Conservation (phyloP, 1,140 invertebrate genomes). For the Euwallacea similis region DNA sequence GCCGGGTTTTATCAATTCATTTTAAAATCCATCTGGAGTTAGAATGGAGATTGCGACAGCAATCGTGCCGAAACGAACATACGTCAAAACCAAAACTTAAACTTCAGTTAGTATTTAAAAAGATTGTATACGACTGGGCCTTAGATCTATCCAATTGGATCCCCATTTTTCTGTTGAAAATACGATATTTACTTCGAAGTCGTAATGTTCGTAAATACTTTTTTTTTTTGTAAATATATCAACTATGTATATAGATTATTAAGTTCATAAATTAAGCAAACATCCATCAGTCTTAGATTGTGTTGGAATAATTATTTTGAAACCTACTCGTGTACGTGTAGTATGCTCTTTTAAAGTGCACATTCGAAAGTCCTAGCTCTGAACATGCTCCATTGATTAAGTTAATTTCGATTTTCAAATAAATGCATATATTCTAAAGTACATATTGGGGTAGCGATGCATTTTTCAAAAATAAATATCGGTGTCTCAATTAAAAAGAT, state of each 20-base stretch:
- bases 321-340: slow-evolving; percentile 46
- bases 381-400: too few species aligned
- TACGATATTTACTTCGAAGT: neutral
- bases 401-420: slow-evolving; percentile 2
- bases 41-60: too few species aligned
- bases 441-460: slow-evolving; percentile 36
- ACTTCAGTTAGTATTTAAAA: too few species aligned
- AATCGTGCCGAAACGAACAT: too few species aligned
- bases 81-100: too few species aligned
- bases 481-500: slow-evolving; percentile 47
- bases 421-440: slow-evolving; percentile 26
- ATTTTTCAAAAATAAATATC: slow-evolving; percentile 49
- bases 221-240: slow-evolving; percentile 54
- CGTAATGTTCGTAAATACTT: slow-evolving; percentile 26
- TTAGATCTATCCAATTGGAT: too few species aligned
- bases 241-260: slow-evolving; percentile 55
- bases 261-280: slow-evolving; percentile 50
- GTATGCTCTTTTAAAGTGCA: slow-evolving; percentile 23
- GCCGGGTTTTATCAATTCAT: too few species aligned
- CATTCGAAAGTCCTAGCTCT: too few species aligned
- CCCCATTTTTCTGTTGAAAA: neutral
- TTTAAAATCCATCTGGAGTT: too few species aligned
- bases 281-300: slow-evolving; percentile 49
- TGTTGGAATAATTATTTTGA: slow-evolving; percentile 47
- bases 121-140: too few species aligned